Evolutionary conservation across 30 jellyfish, hydroid and myxozoan species (phyloP), one percentile per base, ranked within the genome.

Genomic region (Clytia hemisphaerica): DNA sequence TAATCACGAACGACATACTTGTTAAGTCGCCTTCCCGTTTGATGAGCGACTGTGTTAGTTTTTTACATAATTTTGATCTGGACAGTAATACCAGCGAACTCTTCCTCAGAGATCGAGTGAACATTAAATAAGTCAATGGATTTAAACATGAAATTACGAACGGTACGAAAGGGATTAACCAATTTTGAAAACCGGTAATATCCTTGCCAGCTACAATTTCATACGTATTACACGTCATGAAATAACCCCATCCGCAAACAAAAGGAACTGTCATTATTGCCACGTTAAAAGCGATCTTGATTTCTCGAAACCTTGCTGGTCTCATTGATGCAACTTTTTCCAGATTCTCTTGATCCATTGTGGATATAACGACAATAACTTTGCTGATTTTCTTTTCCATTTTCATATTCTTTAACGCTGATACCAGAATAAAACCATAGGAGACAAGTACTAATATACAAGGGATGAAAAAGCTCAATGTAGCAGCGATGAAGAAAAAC

Each of bases 281-380:
- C 38, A 65, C 71, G 66, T 65, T 65, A 10, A 65, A 35, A 16
- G 78, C 61, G 44, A 65, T 37, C 25, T 37, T 65, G 0, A 65
- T 65, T 65, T 65, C 78, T 9, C 78, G 78, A 44, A 34, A 65
- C 63, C 78, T 65, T 25, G 78, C 70, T n/a, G 78, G 78, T 44
- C 78, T 4, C 25, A 44, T n/a, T 34, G 69, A 37, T 18, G 78
- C 32, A 0, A 25, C 61, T 36, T 35, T 62, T 29, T 24, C 34
- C 34, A 65, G 2, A n/a, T 65, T 44, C 3, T 9, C 16, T 3
- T 45, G 67, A 26, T 65, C 63, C 71, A 65, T 48, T 45, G 32
- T 35, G 33, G 69, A 35, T 3, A 65, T 65, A 3, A 48, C 63
- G 15, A 48, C 66, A 0, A 65, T 65, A 32, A 65, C 78, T 35